Evolutionary conservation across 2,113 vertebrate species (phyloP).

Genomic region (Ariopsis seemanni): DNA sequence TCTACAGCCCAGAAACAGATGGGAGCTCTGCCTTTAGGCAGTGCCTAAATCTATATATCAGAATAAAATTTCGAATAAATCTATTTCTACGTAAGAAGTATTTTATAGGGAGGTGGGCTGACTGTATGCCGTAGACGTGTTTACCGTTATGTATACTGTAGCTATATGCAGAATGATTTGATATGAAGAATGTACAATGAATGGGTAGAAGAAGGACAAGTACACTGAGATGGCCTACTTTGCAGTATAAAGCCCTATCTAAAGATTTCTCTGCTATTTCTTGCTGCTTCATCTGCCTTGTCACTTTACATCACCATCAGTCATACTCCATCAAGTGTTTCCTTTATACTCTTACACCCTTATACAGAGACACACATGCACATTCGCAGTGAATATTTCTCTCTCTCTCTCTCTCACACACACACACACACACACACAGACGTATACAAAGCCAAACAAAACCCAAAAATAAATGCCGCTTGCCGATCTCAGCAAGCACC

Average conservation of each 20-base stretch:
- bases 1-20: no score
- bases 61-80: background rate
- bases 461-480: no score
- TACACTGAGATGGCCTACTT: slow-evolving; percentile 24
- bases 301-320: slow-evolving; percentile 40
- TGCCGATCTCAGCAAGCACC: no score
- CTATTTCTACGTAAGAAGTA: background rate
- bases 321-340: slow-evolving; percentile 10
- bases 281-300: slow-evolving; percentile 40
- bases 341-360: background rate
- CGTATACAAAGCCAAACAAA: no score
- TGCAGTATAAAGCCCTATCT: slow-evolving; percentile 28
- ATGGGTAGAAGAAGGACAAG: background rate
- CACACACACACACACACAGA: background rate
- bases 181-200: background rate
- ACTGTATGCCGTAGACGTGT: background rate
- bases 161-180: background rate
- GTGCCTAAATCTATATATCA: background rate
- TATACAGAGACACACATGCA: background rate
- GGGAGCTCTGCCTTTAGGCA: no score
- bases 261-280: slow-evolving; percentile 30
- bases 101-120: background rate
- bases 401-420: no score
- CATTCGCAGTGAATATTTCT: background rate
- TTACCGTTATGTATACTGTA: background rate